phyloP scores from a whole-genome alignment of 2,888 invertebrate species.

The Drosophila nr. fundita region DNA sequence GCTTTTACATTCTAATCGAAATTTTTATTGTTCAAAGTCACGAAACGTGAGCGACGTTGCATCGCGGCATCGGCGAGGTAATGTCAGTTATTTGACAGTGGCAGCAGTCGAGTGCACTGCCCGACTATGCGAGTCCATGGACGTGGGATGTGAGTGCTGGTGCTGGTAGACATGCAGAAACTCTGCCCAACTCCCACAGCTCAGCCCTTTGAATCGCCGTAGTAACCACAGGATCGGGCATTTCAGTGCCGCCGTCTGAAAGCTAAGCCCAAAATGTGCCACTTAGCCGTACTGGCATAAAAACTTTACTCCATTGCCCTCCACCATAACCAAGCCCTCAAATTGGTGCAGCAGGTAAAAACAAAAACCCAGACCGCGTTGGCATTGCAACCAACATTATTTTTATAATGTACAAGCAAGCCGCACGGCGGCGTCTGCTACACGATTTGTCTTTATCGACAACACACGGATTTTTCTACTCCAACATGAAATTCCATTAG shows the following conservation, averaged over 20 bases:
- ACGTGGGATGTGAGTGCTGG: background rate
- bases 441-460: constrained; percentile 74
- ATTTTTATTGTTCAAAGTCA: constrained; percentile 77
- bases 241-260: constrained; percentile 63
- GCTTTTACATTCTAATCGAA: constrained; percentile 80
- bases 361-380: constrained; percentile 53
- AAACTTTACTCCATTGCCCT: constrained; percentile 57
- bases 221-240: constrained; percentile 51
- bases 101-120: constrained; percentile 74
- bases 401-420: constrained; percentile 78
- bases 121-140: constrained; percentile 9
- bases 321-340: background rate
- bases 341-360: constrained; percentile 5
- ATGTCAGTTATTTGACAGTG: constrained; percentile 79
- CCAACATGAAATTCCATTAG: constrained; percentile 67
- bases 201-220: constrained; percentile 34
- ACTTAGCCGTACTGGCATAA: constrained; percentile 73
- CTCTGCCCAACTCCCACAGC: constrained; percentile 12
- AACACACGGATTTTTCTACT: constrained; percentile 36
- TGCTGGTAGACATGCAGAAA: constrained; percentile 45
- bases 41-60: constrained; percentile 69
- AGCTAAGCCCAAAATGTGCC: constrained; percentile 78
- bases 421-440: constrained; percentile 56
- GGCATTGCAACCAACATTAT: constrained; percentile 79
- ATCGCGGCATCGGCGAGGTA: constrained; percentile 53